Conservation (phyloP, 2,888 invertebrate species). For the Deilephila porcellus region DNA sequence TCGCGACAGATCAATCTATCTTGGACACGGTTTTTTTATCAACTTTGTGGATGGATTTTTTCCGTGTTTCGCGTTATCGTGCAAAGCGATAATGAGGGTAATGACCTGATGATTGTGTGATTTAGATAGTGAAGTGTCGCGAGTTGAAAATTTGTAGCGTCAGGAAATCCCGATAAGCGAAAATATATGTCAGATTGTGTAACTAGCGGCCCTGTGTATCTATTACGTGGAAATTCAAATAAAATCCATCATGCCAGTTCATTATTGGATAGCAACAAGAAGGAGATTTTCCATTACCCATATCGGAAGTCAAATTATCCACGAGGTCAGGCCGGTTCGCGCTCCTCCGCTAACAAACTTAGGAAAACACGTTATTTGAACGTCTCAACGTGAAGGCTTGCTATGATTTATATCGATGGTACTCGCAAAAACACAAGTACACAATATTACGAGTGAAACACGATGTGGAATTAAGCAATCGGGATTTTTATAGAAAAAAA, state of each 20-base stretch:
- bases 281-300: constrained; percentile 61
- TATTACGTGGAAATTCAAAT: constrained; percentile 32
- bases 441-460: constrained; percentile 7
- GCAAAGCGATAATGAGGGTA: constrained; percentile 73
- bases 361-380: constrained; percentile 52
- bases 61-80: constrained; percentile 76
- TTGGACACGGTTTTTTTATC: constrained; percentile 64
- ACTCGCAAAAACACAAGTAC: not conserved
- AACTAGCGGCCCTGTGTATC: not conserved
- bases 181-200: not conserved
- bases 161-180: constrained; percentile 40
- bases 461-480: not conserved
- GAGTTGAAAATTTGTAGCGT: constrained; percentile 45
- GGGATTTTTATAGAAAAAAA: constrained; percentile 16
- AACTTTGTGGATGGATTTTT: constrained; percentile 71
- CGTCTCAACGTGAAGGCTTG: constrained; percentile 23
- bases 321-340: constrained; percentile 57
- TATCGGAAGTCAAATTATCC: constrained; percentile 60
- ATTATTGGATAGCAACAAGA: constrained; percentile 53
- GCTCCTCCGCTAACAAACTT: constrained; percentile 58
- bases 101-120: constrained; percentile 71
- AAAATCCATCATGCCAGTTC: constrained; percentile 52
- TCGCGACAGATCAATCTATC: constrained; percentile 52
- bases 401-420: not conserved
- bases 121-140: constrained; percentile 61